These are phyloP conservation scores for Boloria selene DNA, from an alignment of 2,888 invertebrate genomes.

Conservation along the genomic window DNA sequence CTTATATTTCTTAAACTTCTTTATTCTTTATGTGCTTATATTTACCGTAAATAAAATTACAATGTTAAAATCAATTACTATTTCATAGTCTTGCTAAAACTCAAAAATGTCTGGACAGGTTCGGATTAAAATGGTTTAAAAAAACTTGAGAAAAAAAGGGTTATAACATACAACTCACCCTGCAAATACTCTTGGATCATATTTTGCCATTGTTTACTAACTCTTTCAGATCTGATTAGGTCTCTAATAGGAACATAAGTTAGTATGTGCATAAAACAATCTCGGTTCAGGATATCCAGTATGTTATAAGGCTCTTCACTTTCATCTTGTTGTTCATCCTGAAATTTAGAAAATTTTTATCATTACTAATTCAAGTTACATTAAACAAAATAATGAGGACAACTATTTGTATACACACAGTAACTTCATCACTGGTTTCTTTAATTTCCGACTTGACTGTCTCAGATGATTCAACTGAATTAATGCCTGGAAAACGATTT, in stretches of 20 bases:
- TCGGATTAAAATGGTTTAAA: no score
- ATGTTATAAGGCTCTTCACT: slow-evolving; percentile 54
- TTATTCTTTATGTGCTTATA: no score
- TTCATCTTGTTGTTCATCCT: slow-evolving; percentile 43
- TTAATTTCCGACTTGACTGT: slow-evolving; percentile 14
- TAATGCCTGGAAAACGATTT: slow-evolving; percentile 22
- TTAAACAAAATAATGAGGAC: neutral
- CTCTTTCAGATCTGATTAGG: slow-evolving; percentile 80
- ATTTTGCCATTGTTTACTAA: slow-evolving; percentile 81
- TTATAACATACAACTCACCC: no score
- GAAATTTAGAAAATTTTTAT: slow-evolving; percentile 23
- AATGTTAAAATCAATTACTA: no score
- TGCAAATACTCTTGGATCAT: slow-evolving; percentile 77
- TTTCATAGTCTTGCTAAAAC: no score
- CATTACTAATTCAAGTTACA: neutral
- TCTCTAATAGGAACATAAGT: slow-evolving; percentile 76
- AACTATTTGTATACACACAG: slow-evolving; percentile 16
- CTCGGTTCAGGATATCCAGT: slow-evolving; percentile 79
- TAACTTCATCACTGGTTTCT: slow-evolving; percentile 21
- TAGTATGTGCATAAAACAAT: slow-evolving; percentile 80
- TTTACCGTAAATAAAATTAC: no score
- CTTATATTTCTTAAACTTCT: no score
- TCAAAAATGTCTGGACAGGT: no score
- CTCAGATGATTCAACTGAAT: slow-evolving; percentile 19
- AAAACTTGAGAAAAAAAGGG: no score